phyloP scores from a whole-genome alignment of 1,140 invertebrate genomes.

The Littorina saxatilis region DNA sequence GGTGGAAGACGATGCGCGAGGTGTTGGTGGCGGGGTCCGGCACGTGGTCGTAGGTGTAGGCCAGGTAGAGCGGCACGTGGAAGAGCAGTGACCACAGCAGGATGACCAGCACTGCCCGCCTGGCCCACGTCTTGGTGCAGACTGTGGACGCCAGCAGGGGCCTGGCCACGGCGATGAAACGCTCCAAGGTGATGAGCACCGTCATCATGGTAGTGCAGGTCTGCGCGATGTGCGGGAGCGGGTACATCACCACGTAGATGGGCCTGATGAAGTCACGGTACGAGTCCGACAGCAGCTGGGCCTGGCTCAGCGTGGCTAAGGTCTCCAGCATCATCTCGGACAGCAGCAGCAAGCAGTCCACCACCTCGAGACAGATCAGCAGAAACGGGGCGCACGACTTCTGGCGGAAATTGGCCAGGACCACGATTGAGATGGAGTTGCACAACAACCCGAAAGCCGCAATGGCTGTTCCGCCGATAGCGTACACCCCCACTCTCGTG shows the following conservation, averaged over 20 bases:
- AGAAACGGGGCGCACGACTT: slow-evolving; percentile 44
- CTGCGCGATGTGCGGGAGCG: slow-evolving; percentile 42
- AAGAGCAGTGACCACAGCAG: slow-evolving; percentile 29
- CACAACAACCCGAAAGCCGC: slow-evolving; percentile 41
- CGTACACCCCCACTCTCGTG: slow-evolving; percentile 37
- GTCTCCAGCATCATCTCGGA: slow-evolving; percentile 47
- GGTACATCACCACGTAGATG: slow-evolving; percentile 33
- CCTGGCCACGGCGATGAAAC: slow-evolving; percentile 41
- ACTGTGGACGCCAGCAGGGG: slow-evolving; percentile 34
- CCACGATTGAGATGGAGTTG: slow-evolving; percentile 44
- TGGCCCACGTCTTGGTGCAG: slow-evolving; percentile 29
- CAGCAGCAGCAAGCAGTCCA: slow-evolving; percentile 42
- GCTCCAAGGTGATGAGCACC: slow-evolving; percentile 44
- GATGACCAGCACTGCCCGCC: slow-evolving; percentile 31
- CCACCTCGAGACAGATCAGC: slow-evolving; percentile 43
- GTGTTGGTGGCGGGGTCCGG: slow-evolving; percentile 18
- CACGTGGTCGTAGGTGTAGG: slow-evolving; percentile 13
- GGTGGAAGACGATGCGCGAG: slow-evolving; percentile 19
- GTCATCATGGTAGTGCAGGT: slow-evolving; percentile 40
- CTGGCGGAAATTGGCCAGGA: slow-evolving; percentile 38
- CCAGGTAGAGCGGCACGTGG: slow-evolving; percentile 38
- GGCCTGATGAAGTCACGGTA: slow-evolving; percentile 37
- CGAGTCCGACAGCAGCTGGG: slow-evolving; percentile 1
- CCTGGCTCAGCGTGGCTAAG: slow-evolving; percentile 30
- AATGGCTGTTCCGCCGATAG: slow-evolving; percentile 41